phyloP scores from a whole-genome alignment of 2,797 vertebrate species.

The Atherinosoma microstoma region DNA sequence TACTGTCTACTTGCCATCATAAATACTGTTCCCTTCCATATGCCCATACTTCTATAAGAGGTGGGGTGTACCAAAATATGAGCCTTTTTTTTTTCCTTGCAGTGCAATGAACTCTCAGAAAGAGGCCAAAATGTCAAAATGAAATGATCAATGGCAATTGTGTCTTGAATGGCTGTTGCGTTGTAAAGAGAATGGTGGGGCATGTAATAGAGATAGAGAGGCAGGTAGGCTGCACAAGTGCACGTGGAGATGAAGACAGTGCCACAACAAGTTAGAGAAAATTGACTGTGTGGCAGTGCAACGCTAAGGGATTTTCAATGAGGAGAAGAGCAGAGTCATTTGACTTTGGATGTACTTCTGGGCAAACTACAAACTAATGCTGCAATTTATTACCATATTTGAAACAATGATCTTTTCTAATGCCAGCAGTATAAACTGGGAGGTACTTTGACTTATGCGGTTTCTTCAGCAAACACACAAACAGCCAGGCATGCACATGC shows the following conservation, averaged over 20 bases:
- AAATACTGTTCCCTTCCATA: conserved; percentile 7
- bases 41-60: background rate
- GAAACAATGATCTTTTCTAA: conserved; percentile 47
- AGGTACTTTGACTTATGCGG: conserved; percentile 27
- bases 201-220: conserved; percentile 55
- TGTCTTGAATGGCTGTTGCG: conserved; percentile 43
- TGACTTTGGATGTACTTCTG: conserved; percentile 53
- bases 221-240: conserved; percentile 42
- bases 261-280: conserved; percentile 35
- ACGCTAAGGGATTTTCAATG: conserved; percentile 46
- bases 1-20: background rate
- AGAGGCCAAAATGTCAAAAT: conserved; percentile 36
- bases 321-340: conserved; percentile 41
- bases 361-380: conserved; percentile 12
- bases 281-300: conserved; percentile 54
- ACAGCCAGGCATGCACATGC: conserved; percentile 6
- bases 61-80: background rate
- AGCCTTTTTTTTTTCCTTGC: conserved; percentile 1
- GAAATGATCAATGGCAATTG: conserved; percentile 61
- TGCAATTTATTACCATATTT: conserved; percentile 41
- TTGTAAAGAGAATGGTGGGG: conserved; percentile 52
- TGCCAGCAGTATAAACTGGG: conserved; percentile 16
- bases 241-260: conserved; percentile 11
- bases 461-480: conserved; percentile 4
- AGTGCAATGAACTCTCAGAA: conserved; percentile 27